Evolutionary conservation across 2,888 invertebrate species (phyloP), one percentile per base, ranked within the genome.

Genomic region (Nemoura dubitans): DNA sequence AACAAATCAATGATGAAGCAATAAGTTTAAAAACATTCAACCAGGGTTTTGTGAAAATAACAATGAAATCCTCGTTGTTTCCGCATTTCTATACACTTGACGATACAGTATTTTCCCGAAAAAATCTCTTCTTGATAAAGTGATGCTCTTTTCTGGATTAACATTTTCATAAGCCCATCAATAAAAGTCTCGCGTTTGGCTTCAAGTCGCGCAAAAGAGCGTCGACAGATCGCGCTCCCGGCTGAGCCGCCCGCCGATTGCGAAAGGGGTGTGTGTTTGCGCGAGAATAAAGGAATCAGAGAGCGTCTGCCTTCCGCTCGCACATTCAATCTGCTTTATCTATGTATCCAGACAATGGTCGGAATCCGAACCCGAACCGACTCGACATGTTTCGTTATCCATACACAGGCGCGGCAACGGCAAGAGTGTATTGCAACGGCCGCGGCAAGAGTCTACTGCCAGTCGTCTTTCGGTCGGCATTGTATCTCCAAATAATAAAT

Each of bases 401-500:
- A 10, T 36, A 10, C 36, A 36, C 36, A 10, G 36, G 36, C 3
- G 36, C 59, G 21, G 16, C 59, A 1, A 59, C 59, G 21, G 16
- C 59, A 1, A 59, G 59, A 59, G 21, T 10, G 3, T 21, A 59
- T 10, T 21, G 59, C 10, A 21, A 10, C 10, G 36, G 59, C 59
- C 21, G 14, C 21, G 21, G 6, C 36, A 1, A 59, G 59, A 59
- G 21, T 21, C 14, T 14, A 59, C 2, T 21, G 10, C 59, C 1
- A 10, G 59, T 21, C 59, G 21, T 21, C 59, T 59, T 59, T 21
- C 14, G 59, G 59, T 14, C 59, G 59, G 6, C 59, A 59, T 81
- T 81, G 81, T 81, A 29, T 29, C 21, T 30, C 25, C 81, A 81
- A 81, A 81, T 81, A 81, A 81, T 81, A 81, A 21, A 81, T 81